phyloP scores from a whole-genome alignment of 2,113 vertebrate species.

The Cercopithecus mona region DNA sequence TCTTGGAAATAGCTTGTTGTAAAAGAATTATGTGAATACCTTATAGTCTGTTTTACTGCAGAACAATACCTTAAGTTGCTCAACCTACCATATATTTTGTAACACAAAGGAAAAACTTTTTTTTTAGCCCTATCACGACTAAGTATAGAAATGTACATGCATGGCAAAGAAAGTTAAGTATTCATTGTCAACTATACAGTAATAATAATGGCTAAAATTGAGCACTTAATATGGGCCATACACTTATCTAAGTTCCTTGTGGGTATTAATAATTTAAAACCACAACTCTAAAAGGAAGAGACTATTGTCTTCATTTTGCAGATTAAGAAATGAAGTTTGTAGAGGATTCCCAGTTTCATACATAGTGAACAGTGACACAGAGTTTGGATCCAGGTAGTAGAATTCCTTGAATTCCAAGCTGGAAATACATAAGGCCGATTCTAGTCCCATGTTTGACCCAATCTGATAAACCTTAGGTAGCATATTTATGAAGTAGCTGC shows the following conservation, averaged over 20 bases:
- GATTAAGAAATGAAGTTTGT: not conserved
- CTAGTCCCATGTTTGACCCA: not conserved
- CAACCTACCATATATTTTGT: not conserved
- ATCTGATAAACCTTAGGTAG: not conserved
- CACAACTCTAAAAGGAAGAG: not conserved
- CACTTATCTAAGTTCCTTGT: not conserved
- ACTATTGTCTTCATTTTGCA: not conserved
- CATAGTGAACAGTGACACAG: not conserved
- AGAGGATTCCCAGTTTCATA: not conserved
- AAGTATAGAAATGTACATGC: not conserved
- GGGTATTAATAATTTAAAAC: not conserved
- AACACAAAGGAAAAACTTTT: constrained; percentile 13
- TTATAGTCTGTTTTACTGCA: constrained; percentile 51
- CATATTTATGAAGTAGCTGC: not conserved
- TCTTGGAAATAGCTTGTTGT: constrained; percentile 61
- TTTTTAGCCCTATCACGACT: not conserved
- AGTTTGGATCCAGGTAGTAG: not conserved
- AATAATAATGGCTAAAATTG: not conserved
- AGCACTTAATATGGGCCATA: not conserved
- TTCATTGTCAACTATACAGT: not conserved
- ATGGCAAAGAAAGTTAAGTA: not conserved
- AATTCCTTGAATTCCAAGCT: not conserved
- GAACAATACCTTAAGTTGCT: not conserved
- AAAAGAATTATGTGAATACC: constrained; percentile 50
- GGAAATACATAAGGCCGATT: not conserved